A percentile compares a stretch with the other conserved stretches of the same genome.
These are phyloP conservation scores for Benitochromis conjunctus DNA, from an alignment of 2,113 vertebrate species.

Conservation along the genomic window DNA sequence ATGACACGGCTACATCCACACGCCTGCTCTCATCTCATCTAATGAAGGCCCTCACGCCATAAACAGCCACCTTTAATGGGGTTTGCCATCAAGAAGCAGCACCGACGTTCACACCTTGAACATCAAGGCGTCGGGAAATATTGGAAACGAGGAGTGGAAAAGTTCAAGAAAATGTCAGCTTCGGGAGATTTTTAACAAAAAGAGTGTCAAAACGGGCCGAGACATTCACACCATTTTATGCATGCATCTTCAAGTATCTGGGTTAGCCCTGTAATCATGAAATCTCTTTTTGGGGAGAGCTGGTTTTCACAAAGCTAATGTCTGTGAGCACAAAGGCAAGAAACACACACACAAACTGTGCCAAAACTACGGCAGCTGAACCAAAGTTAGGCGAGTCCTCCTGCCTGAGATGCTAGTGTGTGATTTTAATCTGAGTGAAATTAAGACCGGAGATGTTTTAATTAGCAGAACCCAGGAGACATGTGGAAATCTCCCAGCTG, in stretches of 20 bases:
- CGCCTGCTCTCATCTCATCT: not conserved
- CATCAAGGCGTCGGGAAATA: not conserved
- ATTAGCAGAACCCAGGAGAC: constrained; percentile 27
- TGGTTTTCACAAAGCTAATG: constrained; percentile 13
- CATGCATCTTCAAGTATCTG: constrained; percentile 28
- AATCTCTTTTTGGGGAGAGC: constrained; percentile 45
- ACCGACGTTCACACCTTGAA: not conserved
- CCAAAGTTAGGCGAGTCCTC: not conserved
- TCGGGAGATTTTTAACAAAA: not conserved
- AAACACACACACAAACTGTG: constrained; percentile 10
- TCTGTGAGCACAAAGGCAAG: not conserved
- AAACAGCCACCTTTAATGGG: constrained; percentile 25
- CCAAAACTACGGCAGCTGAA: not conserved
- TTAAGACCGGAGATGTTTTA: constrained; percentile 39
- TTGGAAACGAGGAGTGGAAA: not conserved
- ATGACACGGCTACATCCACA: constrained; percentile 31
- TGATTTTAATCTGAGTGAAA: constrained; percentile 26
- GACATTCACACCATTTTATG: constrained; percentile 11
- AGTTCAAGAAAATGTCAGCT: constrained; percentile 46
- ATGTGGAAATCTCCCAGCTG: not conserved
- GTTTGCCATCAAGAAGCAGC: not conserved
- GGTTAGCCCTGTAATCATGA: constrained; percentile 49
- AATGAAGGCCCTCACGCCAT: constrained; percentile 19
- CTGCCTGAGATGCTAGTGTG: not conserved
- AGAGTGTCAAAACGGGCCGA: constrained; percentile 16